phyloP scores from a whole-genome alignment of 2,888 invertebrate species.

The Cinara cedri region DNA sequence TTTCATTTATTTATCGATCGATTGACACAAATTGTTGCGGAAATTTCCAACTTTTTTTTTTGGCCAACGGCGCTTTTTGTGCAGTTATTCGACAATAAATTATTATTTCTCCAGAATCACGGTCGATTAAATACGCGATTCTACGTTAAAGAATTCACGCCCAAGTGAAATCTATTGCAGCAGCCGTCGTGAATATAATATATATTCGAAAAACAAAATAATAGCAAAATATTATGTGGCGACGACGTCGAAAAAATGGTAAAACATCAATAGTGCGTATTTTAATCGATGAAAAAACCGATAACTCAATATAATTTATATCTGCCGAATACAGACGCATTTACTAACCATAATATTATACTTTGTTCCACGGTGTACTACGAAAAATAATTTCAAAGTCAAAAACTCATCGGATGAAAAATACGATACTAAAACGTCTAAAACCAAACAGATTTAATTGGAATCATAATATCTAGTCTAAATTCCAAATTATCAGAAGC shows the following conservation, averaged over 20 bases:
- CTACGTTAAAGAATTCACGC: neutral
- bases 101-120: conserved; percentile 27
- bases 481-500: no score
- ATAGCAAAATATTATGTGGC: no score
- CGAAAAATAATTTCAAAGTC: no score
- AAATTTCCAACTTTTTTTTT: conserved; percentile 22
- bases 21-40: neutral
- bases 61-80: conserved; percentile 23
- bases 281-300: neutral
- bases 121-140: conserved; percentile 26
- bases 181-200: neutral
- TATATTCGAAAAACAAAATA: no score
- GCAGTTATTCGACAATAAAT: conserved; percentile 20
- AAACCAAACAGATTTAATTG: no score
- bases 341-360: no score
- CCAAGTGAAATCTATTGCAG: conserved; percentile 11
- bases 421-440: no score
- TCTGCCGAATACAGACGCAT: no score
- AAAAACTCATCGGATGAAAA: no score
- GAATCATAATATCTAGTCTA: no score
- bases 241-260: neutral
- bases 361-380: no score
- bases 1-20: conserved; percentile 20
- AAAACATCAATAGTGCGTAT: neutral
- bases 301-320: no score